Conservation (phyloP, 30 jellyfish, hydroid and myxozoan genomes). For the Aurelia aurita region DNA sequence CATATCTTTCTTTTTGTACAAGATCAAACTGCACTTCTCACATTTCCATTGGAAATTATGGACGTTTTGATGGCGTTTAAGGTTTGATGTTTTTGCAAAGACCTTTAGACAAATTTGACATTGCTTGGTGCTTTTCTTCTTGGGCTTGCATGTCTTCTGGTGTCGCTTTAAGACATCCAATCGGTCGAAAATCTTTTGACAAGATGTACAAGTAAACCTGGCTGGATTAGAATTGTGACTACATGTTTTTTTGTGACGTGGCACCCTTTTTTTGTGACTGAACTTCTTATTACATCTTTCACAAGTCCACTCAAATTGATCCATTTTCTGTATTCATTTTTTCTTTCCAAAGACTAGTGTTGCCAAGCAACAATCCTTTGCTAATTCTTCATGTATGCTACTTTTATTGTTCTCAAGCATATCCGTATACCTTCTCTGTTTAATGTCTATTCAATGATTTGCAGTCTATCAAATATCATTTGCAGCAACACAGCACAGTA, state of each 20-base stretch:
- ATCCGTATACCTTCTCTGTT: too few species aligned
- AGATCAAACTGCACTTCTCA: slow-evolving; percentile 11
- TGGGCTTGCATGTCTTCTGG: slow-evolving; percentile 14
- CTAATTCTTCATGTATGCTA: slow-evolving; percentile 15
- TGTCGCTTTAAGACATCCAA: slow-evolving; percentile 31
- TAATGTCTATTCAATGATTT: too few species aligned
- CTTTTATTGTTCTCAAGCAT: background rate
- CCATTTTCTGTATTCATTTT: slow-evolving; percentile 1
- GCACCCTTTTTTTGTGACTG: slow-evolving; percentile 25
- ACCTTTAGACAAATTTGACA: slow-evolving; percentile 29
- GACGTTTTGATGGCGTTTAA: slow-evolving; percentile 13
- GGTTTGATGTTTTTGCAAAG: slow-evolving; percentile 14
- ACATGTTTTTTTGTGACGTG: slow-evolving; percentile 35
- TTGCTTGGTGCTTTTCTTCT: slow-evolving; percentile 34
- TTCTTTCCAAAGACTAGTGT: slow-evolving; percentile 6
- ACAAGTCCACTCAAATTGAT: slow-evolving; percentile 24
- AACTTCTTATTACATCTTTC: slow-evolving; percentile 23
- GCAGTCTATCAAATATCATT: too few species aligned
- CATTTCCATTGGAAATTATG: slow-evolving; percentile 32
- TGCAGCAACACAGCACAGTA: too few species aligned
- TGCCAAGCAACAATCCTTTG: slow-evolving; percentile 18
- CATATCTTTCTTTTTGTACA: slow-evolving; percentile 11
- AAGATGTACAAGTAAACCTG: slow-evolving; percentile 10
- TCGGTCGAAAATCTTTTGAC: slow-evolving; percentile 27
- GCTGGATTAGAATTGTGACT: slow-evolving; percentile 15